Evolutionary conservation across 2,888 invertebrate species (phyloP).

Genomic region (Tachina fera): DNA sequence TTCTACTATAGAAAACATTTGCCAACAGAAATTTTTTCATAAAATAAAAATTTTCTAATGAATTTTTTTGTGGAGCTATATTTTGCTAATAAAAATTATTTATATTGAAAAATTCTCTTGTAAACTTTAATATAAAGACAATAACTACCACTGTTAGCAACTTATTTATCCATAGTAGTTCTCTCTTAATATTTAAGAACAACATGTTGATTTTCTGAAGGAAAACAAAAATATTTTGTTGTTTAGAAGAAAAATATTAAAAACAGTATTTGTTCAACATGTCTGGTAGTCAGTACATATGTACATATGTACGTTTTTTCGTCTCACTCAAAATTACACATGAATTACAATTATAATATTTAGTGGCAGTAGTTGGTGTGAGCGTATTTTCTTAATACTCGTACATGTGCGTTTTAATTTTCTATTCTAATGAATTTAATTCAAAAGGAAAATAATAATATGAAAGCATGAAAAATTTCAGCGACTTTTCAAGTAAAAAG

Average conservation of each 20-base stretch:
- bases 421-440: constrained; percentile 44
- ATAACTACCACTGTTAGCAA: not conserved
- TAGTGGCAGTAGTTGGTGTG: not conserved
- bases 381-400: not conserved
- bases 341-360: constrained; percentile 19
- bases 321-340: constrained; percentile 16
- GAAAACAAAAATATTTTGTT: constrained; percentile 9
- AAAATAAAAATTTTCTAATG: not conserved
- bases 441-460: constrained; percentile 25
- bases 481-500: not conserved
- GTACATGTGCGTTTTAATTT: constrained; percentile 28
- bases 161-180: not conserved
- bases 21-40: too few relatives aligned
- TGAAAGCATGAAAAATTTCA: constrained; percentile 5
- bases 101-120: too few relatives aligned
- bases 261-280: not conserved
- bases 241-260: constrained; percentile 2
- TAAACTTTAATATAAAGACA: not conserved
- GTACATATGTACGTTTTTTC: not conserved
- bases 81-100: too few relatives aligned
- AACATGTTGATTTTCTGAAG: constrained; percentile 65
- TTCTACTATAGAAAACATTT: too few relatives aligned
- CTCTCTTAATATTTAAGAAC: constrained; percentile 31
- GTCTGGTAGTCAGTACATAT: not conserved
- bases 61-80: not conserved